Conservation (phyloP, 2,888 invertebrate species). For the Dryadula phaetusa region DNA sequence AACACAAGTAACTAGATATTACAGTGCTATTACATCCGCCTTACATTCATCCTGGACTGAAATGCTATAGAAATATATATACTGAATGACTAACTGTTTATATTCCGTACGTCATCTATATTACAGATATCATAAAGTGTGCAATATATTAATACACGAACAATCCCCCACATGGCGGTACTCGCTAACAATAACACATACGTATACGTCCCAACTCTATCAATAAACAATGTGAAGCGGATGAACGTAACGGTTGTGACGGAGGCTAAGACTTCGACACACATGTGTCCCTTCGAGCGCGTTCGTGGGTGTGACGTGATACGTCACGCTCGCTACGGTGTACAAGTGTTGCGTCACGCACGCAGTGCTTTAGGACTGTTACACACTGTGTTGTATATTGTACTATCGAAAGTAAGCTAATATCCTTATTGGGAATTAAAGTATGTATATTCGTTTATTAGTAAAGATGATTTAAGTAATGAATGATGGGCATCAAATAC, state of each 20-base stretch:
- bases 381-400: too few relatives aligned
- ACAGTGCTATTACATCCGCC: background rate
- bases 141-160: background rate
- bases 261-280: background rate
- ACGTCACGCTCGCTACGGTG: slow-evolving; percentile 8
- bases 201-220: background rate
- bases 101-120: background rate
- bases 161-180: background rate
- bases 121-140: background rate
- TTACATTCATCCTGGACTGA: slow-evolving; percentile 1
- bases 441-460: too few relatives aligned
- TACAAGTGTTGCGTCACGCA: slow-evolving; percentile 30
- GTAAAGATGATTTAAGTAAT: too few relatives aligned
- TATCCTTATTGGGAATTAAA: background rate
- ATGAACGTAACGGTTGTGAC: slow-evolving; percentile 3
- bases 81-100: background rate
- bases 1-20: too few relatives aligned
- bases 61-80: background rate
- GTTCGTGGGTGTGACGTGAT: slow-evolving; percentile 17
- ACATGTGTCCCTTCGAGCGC: background rate
- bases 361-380: background rate
- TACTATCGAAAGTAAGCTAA: too few relatives aligned
- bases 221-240: background rate
- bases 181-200: background rate
- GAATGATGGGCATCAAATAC: too few relatives aligned